A percentile compares a stretch with the other conserved stretches of the same genome.
phyloP scores from a whole-genome alignment of 2,113 vertebrate species.

The Xenopus tropicalis region DNA sequence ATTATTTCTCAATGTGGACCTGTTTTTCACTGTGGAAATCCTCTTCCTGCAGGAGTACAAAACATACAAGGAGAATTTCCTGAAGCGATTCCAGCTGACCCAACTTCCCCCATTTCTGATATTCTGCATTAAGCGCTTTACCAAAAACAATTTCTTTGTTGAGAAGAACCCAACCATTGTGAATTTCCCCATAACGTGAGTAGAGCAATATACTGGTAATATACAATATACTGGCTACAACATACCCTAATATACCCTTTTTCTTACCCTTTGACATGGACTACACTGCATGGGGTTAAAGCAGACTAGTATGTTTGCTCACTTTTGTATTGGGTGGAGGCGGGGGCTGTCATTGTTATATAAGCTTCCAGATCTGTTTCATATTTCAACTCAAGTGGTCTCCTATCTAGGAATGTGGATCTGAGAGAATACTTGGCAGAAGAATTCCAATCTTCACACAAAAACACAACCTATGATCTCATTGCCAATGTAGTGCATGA shows the following conservation, averaged over 20 bases:
- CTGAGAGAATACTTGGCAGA: slow-evolving; percentile 89
- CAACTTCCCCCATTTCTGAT: slow-evolving; percentile 92
- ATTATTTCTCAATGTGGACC: too few species aligned
- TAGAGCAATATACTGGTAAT: too few species aligned
- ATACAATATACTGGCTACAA: too few species aligned
- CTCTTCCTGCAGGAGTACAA: slow-evolving; percentile 80
- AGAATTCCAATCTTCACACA: slow-evolving; percentile 80
- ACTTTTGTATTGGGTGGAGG: background rate
- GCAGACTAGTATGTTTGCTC: background rate
- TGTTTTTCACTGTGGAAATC: too few species aligned
- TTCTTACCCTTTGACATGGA: background rate
- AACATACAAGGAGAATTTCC: slow-evolving; percentile 97
- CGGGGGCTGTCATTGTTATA: background rate
- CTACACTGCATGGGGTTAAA: too few species aligned
- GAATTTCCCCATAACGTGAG: slow-evolving; percentile 97
- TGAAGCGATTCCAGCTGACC: slow-evolving; percentile 93
- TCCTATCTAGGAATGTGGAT: slow-evolving; percentile 78
- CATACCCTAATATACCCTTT: background rate
- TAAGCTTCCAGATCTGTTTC: background rate
- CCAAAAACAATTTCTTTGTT: slow-evolving; percentile 98
- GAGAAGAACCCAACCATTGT: slow-evolving; percentile 98
- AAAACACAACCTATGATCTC: slow-evolving; percentile 87
- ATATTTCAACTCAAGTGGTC: background rate
- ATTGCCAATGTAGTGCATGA: slow-evolving; percentile 91
- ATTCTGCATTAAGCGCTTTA: slow-evolving; percentile 98